Evolutionary conservation across 2,113 vertebrate species (phyloP), one percentile per base, ranked within the genome.

Genomic region (Euleptes europaea): DNA sequence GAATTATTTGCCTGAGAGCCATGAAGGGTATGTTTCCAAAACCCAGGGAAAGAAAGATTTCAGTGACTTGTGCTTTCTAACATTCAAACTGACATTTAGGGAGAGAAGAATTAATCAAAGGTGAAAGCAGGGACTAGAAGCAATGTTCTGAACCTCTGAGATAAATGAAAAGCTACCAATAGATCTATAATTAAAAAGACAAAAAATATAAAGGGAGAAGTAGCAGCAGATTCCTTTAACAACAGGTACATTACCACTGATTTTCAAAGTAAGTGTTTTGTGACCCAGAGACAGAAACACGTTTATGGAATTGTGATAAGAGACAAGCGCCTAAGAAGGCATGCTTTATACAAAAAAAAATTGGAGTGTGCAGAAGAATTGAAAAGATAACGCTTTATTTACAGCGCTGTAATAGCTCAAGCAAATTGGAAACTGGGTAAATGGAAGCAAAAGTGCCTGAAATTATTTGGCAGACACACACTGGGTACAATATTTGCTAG

Each of bases 161-260:
- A 12, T 70, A 88, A 88, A 74, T 47, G 28, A 70, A 91, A 88
- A 54, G 17, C 35, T 91, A 81, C 70, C 17, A 86, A 74, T 4
- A 47, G 33, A 28, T 71, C 40, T 90, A 38, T 84, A 89, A 92
- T 88, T 85, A 90, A 86, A 92, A 90, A 65, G 28, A 26, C 31
- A 40, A 26, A 75, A 44, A 9, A 44, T 1, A 60, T 33, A 35
- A 35, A 35, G 14, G 5, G 28, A 76, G 60, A 42, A 78, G 23
- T 1, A 12, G 82, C 60, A 26, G 35, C 33, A 47, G 13, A 28
- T 42, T 66, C 79, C 14, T 82, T 13, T 66, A 82, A 17, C n/a
- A 88, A 49, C n/a, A 44, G 21, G 2, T 21, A 38, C 63, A 83
- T 73, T 49, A 65, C 33, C 17, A 33, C 28, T 75, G 13, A 81